A percentile compares a stretch with the other conserved stretches of the same genome.
phyloP scores from a whole-genome alignment of 1,140 invertebrate species.

The Cepaea nemoralis region DNA sequence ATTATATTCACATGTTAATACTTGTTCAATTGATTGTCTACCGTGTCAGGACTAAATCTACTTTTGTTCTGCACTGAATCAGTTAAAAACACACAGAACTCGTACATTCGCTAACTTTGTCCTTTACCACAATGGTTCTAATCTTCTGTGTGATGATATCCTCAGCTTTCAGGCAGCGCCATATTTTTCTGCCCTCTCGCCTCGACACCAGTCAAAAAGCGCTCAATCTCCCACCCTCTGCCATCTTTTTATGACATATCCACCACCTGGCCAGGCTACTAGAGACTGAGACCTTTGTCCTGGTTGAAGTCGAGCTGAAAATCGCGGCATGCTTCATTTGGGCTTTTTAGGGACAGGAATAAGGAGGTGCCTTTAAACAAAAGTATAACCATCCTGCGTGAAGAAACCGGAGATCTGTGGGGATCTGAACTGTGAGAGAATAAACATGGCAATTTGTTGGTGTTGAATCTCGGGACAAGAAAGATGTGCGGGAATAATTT shows the following conservation, averaged over 20 bases:
- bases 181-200: neutral
- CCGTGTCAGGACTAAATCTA: no score
- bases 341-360: neutral
- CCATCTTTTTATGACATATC: conserved; percentile 11
- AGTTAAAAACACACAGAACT: no score
- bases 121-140: neutral
- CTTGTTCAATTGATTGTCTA: no score
- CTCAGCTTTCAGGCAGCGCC: neutral
- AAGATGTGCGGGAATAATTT: no score
- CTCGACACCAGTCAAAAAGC: neutral
- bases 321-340: conserved; percentile 4
- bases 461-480: no score
- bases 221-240: neutral
- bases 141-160: neutral
- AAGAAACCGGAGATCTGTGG: neutral
- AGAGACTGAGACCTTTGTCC: neutral
- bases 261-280: neutral
- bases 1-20: no score
- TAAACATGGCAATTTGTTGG: neutral
- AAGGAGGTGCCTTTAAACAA: neutral
- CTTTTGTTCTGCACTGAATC: no score
- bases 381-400: neutral
- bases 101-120: no score
- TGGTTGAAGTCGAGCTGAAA: neutral
- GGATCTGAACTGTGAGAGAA: neutral